Base-by-base conservation (phyloP, 2,888 invertebrate species). In the Petrophora chlorosata region DNA sequence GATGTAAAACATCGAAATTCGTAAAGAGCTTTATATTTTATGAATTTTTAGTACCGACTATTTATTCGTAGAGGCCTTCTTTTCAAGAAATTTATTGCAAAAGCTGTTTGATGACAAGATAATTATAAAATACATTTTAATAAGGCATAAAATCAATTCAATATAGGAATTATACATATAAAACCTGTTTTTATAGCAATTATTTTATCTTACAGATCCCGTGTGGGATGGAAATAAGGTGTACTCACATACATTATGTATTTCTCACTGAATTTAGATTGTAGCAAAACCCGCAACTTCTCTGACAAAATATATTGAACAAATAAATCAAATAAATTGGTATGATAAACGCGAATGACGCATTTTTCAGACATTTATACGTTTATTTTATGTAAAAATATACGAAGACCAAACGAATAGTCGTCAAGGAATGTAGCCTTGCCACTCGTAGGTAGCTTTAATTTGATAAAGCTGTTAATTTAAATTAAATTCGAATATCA, bases 361-460 rank as follows among this genome's bases (percentile, higher is more conserved):
- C 44, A 35, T 51, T 55, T 50, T 50, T 34, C 38, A 40, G 44
- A 16, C 33, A 35, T 13, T 49, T 46, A 51, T 48, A 61, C 39
- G 36, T 30, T 36, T 48, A 54, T 52, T 58, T 54, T 41, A 61
- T 58, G 45, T 50, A 36, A 52, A 60, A 34, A 53, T 41, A 53
- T 56, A 47, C 53, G 22, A 38, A 15, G 30, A 53, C 22, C 17
- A 32, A 53, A 41, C 43, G 16, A 33, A 17, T 15, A 19, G 25
- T 25, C 12, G 26, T 34, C 29, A 14, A 34, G 22, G 40, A 30
- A 40, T 40, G 30, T 36, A 44, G 17, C 44, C 40, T 30, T 45
- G 44, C 35, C 29, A 17, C 35, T 29, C 14, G 22, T 40, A 29
- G 10, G 23, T 25, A 29, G 16, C 5, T 44, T 36, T 33, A 17